Base-by-base conservation (phyloP, 2,113 vertebrate species). In the Pagrus major region DNA sequence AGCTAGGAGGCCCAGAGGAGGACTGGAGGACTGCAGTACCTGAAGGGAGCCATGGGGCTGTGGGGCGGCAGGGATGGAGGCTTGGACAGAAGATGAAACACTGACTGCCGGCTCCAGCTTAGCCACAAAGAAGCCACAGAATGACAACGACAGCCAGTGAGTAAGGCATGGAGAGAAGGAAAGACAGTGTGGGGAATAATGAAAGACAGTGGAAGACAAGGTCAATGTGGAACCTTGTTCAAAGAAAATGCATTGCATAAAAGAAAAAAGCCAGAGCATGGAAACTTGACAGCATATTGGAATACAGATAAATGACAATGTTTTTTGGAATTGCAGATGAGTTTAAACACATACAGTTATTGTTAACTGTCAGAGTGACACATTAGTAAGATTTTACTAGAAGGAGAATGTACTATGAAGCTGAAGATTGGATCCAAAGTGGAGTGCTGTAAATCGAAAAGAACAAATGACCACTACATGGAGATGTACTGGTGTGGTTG, bases 21-120 rank as follows among this genome's bases (percentile, higher is more conserved):
- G 86, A 93, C 90, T 93, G 75, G 71, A 20, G 91, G 94, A 92
- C 93, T 91, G 95, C 89, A 72, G 93, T 97, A 97, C 96, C 96
- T 96, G 96, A 91, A 93, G 81, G 82, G 86, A 90, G 47, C 47
- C 37, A 27, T 31, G 21, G 86, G 94, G 91, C 90, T 88, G 96
- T 79, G 92, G 88, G 76, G 89, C 91, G 86, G 85, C 88, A 93
- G 93, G 70, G 91, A 49, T 80, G 85, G 93, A 65, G 91, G 68
- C 75, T 72, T 44, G 69, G 63, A 66, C 67, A 56, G 89, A 92
- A 55, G 94, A 90, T 2, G 95, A 89, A 83, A 95, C 56, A 23
- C 89, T 81, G 81, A 94, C 90, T 70, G 91, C 88, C 1, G 95
- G 93, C 83, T 97, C 97, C 96, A 95, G 94, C 97, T 98, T 72